A percentile compares a stretch with the other conserved stretches of the same genome.
Conservation (phyloP, 1,140 invertebrate genomes). For the Cotesia vestalis region DNA sequence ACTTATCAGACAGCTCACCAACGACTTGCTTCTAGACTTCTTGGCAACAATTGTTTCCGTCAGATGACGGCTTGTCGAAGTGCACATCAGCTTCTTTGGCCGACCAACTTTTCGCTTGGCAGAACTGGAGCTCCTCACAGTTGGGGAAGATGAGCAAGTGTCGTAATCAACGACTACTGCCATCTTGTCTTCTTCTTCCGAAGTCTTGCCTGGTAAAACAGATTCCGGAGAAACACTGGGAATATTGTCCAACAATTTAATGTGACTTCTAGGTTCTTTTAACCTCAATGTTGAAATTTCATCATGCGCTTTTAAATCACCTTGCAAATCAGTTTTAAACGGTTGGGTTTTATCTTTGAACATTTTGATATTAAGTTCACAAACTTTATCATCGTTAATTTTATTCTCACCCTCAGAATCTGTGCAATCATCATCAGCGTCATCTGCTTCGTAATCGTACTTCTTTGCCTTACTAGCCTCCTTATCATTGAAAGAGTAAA, state of each 20-base stretch:
- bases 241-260: conserved; percentile 60
- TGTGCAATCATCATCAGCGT: conserved; percentile 39
- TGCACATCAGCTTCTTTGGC: conserved; percentile 77
- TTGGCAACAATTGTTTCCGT: conserved; percentile 85
- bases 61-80: conserved; percentile 69
- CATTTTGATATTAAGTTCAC: conserved; percentile 18
- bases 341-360: conserved; percentile 70
- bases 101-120: conserved; percentile 84
- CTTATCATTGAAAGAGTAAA: conserved; percentile 25
- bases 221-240: conserved; percentile 56
- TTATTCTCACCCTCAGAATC: conserved; percentile 47
- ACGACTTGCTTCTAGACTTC: conserved; percentile 74
- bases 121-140: conserved; percentile 53
- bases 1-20: conserved; percentile 72
- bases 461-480: conserved; percentile 42
- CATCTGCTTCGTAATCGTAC: conserved; percentile 38
- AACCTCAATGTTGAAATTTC: conserved; percentile 46
- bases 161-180: conserved; percentile 52
- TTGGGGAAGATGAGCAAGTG: conserved; percentile 49
- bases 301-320: conserved; percentile 24
- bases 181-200: conserved; percentile 50
- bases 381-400: conserved; percentile 63
- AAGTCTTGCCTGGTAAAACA: conserved; percentile 42
- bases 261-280: conserved; percentile 59
- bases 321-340: conserved; percentile 29